These are phyloP conservation scores for Philhelius pedissequus DNA, from an alignment of 2,888 invertebrate species.

Conservation along the genomic window DNA sequence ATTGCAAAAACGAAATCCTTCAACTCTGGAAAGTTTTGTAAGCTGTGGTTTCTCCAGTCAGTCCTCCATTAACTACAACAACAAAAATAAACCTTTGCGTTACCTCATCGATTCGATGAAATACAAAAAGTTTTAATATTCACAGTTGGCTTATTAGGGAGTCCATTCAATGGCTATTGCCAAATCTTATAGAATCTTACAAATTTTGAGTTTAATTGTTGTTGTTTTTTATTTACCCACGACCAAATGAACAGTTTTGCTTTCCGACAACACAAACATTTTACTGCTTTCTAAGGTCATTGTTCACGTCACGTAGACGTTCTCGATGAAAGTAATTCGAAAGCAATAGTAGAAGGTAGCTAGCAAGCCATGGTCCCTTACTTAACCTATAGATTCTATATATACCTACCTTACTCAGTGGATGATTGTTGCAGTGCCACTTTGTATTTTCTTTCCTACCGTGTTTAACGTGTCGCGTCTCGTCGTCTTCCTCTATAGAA, in stretches of 20 bases:
- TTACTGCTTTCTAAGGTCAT: background rate
- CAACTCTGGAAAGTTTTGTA: background rate
- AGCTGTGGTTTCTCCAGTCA: no score
- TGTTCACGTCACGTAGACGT: background rate
- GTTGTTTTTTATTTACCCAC: background rate
- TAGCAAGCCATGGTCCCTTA: no score
- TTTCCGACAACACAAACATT: background rate
- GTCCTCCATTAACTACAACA: background rate
- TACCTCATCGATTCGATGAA: background rate
- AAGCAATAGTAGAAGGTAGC: background rate
- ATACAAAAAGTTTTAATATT: slow-evolving; percentile 1
- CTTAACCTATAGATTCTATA: no score
- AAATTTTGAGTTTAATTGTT: background rate
- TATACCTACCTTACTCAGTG: no score
- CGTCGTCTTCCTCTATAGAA: background rate
- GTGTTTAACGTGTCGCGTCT: background rate
- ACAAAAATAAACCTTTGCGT: background rate
- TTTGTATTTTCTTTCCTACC: background rate
- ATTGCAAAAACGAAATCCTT: background rate
- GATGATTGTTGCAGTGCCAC: background rate
- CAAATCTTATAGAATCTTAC: background rate
- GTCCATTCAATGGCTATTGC: background rate
- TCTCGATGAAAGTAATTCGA: background rate
- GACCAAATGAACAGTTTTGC: background rate
- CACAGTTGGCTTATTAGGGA: background rate